phyloP scores from a whole-genome alignment of 2,113 vertebrate species.

The Andinoacara biseriatus region DNA sequence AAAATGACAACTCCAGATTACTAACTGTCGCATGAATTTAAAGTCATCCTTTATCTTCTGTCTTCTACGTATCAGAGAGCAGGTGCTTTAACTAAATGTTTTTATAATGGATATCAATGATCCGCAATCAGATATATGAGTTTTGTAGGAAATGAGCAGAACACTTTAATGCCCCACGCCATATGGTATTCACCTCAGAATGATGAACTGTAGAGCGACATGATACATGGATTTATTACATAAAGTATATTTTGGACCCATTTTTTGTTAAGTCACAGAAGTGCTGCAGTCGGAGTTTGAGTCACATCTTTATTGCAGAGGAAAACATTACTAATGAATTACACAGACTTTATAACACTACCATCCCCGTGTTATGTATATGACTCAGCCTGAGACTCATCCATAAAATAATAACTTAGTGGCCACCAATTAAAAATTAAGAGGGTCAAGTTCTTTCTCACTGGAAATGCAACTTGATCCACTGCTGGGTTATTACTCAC shows the following conservation, averaged over 20 bases:
- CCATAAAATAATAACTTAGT: background rate
- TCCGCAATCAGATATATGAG: background rate
- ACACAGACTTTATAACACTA: background rate
- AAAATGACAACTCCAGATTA: background rate
- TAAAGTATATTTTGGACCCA: background rate
- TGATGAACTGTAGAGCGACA: background rate
- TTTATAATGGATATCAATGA: background rate
- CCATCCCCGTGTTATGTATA: background rate
- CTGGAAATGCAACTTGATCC: background rate
- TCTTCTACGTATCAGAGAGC: background rate
- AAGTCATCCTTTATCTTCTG: constrained; percentile 16
- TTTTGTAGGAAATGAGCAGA: background rate
- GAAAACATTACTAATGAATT: background rate
- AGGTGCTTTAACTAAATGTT: background rate
- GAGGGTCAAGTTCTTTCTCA: background rate
- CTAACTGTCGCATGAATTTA: background rate
- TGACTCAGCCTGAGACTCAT: background rate
- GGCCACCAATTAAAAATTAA: background rate
- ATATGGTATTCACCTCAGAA: background rate
- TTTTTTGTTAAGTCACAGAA: background rate
- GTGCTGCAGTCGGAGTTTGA: background rate
- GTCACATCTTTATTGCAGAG: background rate
- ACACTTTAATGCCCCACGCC: background rate
- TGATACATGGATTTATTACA: background rate
- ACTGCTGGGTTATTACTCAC: background rate